Evolutionary conservation across 2,797 vertebrate species (phyloP).

Genomic region (Orientallactaga sibirica): DNA sequence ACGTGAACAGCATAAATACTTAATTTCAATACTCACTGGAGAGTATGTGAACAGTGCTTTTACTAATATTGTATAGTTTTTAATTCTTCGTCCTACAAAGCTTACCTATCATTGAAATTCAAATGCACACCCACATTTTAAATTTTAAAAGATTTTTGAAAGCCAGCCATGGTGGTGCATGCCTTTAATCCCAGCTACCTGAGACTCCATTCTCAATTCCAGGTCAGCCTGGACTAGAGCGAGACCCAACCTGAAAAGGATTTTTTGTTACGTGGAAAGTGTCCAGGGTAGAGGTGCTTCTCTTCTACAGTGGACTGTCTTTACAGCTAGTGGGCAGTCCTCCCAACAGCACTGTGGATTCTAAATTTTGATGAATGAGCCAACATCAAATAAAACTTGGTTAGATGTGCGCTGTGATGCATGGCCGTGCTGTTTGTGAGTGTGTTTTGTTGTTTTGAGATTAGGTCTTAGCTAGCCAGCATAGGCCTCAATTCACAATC

Average conservation of each 20-base stretch:
- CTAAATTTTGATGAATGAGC: background rate
- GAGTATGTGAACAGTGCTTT: too few relatives aligned
- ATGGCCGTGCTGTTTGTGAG: background rate
- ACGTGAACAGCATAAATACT: background rate
- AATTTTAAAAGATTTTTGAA: background rate
- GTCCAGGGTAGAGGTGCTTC: background rate
- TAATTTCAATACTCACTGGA: background rate
- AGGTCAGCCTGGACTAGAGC: too few relatives aligned
- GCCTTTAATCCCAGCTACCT: too few relatives aligned
- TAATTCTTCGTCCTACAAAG: background rate
- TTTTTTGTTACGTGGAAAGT: background rate
- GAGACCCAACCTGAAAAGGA: too few relatives aligned
- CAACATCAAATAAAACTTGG: background rate
- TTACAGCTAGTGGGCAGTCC: background rate
- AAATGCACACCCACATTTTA: background rate
- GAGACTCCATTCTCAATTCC: too few relatives aligned
- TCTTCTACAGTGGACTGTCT: background rate
- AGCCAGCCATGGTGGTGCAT: too few relatives aligned
- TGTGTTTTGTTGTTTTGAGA: background rate
- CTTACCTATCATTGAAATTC: background rate
- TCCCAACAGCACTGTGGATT: background rate
- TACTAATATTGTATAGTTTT: background rate
- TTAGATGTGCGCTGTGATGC: fast-evolving
- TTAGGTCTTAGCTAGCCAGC: background rate
- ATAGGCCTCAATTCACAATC: background rate